These are phyloP conservation scores for Epirrhoe tristata DNA, from an alignment of 2,888 invertebrate species.

Conservation along the genomic window DNA sequence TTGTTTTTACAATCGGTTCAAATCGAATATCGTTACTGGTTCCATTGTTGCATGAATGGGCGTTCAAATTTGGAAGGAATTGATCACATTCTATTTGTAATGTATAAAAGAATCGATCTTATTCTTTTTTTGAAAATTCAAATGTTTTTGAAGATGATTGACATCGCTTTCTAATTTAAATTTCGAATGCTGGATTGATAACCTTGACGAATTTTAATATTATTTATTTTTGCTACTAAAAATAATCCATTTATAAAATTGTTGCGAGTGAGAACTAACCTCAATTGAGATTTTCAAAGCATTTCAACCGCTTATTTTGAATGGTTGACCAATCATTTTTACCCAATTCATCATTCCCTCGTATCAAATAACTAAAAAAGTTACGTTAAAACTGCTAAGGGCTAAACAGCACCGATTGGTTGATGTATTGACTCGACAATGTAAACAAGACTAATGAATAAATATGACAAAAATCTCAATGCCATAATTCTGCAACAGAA, in stretches of 20 bases:
- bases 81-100: constrained; percentile 10
- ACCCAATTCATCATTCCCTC: too few relatives aligned
- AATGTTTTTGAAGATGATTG: constrained; percentile 22
- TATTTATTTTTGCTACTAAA: too few relatives aligned
- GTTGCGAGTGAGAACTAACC: too few relatives aligned
- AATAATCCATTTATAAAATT: too few relatives aligned
- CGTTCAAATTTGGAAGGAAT: constrained; percentile 35
- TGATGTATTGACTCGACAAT: neutral
- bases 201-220: neutral
- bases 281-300: too few relatives aligned
- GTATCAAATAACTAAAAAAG: too few relatives aligned
- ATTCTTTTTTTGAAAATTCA: constrained; percentile 18
- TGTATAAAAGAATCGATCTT: constrained; percentile 28
- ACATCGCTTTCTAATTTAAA: constrained; percentile 13
- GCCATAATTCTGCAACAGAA: constrained; percentile 22
- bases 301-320: too few relatives aligned
- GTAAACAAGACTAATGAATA: neutral
- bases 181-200: constrained; percentile 3
- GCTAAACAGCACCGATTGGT: too few relatives aligned
- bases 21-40: constrained; percentile 44
- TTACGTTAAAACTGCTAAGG: too few relatives aligned
- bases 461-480: constrained; percentile 16
- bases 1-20: constrained; percentile 43
- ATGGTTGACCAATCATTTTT: too few relatives aligned
- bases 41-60: constrained; percentile 49